Evolutionary conservation across 2,113 vertebrate species (phyloP), one percentile per base, ranked within the genome.

Genomic region (Stegostoma tigrinum): DNA sequence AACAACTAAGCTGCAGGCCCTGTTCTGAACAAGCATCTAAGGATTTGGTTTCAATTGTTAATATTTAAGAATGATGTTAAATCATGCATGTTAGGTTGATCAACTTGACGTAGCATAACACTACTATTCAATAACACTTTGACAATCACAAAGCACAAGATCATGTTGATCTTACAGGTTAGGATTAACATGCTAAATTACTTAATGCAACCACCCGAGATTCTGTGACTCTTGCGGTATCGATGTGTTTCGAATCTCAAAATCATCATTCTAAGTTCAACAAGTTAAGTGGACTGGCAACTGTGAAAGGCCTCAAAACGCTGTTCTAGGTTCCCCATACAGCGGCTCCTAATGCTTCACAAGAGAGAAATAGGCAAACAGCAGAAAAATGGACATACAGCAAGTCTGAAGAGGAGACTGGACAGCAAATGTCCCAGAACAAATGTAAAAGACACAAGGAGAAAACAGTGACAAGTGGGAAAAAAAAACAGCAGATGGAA

Each of bases 61-160:
- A 95, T 95, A 95, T 95, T 72, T 72, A 95, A 72, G 67, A 95
- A 95, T 95, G 42, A 68, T 95, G 93, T 95, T 48, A 70, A 95
- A 95, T 72, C 93, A 95, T 95, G 93, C 66, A 95, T 95, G 23
- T 95, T 95, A 45, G 67, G 93, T 48, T 17, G 93, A 48, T 95
- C 42, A 45, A 27, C 23, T 70, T 24, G 72, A 48, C 66, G 42
- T 95, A 68, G 67, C 70, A 67, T 95, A 95, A 95, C 93, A 95
- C 67, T 42, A 66, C 42, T 17, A 72, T 95, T 95, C 93, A 95
- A 48, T 68, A 70, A 34, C 34, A 48, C 38, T 45, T 94, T 95
- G 66, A 95, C 42, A 72, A 30, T 48, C 38, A 95, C 38, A 27
- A 95, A 95, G 42, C 14, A 95, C 42, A 14, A 95, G 70, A 72